Evolutionary conservation across 1,140 invertebrate species (phyloP).

Genomic region (Pentalonia nigronervosa): DNA sequence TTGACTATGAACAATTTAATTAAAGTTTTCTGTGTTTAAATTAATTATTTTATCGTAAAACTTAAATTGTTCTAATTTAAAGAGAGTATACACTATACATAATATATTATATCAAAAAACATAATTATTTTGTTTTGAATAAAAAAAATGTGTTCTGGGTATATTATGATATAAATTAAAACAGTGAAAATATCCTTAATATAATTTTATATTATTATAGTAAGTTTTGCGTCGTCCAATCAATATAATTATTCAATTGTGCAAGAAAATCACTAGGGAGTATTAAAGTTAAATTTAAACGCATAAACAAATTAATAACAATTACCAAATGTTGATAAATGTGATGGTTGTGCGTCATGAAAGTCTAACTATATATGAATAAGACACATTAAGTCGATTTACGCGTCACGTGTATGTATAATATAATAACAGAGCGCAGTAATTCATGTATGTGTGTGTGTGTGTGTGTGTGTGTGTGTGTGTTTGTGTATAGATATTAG

Average conservation of each 20-base stretch:
- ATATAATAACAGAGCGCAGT: too few species aligned
- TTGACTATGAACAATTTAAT: not conserved
- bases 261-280: not conserved
- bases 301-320: not conserved
- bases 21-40: not conserved
- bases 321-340: not conserved
- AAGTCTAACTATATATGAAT: not conserved
- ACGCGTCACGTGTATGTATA: not conserved
- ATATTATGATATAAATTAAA: not conserved
- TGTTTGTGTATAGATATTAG: too few species aligned
- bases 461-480: too few species aligned
- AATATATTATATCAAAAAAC: not conserved
- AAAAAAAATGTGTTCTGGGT: not conserved
- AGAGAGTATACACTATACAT: not conserved
- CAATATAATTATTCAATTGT: not conserved
- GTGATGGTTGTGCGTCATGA: not conserved
- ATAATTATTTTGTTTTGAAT: not conserved
- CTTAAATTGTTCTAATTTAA: conserved; percentile 9
- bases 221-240: not conserved
- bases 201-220: too few species aligned
- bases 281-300: not conserved
- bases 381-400: not conserved
- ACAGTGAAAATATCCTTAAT: not conserved
- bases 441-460: too few species aligned
- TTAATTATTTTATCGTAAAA: conserved; percentile 1